Conservation (phyloP, 1,140 invertebrate species). For the Drosophila simulans region DNA sequence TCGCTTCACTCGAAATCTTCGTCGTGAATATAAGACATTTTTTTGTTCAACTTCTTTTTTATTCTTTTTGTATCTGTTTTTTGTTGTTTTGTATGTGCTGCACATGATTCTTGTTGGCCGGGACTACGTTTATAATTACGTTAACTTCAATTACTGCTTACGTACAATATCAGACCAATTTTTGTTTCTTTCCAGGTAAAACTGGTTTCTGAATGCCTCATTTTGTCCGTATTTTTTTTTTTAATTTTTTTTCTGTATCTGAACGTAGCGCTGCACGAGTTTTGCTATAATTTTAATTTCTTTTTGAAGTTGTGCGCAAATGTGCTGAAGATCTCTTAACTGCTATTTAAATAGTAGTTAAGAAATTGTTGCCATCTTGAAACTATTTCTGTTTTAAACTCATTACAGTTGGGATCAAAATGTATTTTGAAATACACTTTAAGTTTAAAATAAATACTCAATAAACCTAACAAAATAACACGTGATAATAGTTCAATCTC, state of each 20-base stretch:
- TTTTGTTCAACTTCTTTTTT: constrained; percentile 9
- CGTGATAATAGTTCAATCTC: too few relatives aligned
- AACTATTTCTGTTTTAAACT: constrained; percentile 31
- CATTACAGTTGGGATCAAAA: not conserved
- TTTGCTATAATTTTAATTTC: constrained; percentile 78
- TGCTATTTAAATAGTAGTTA: constrained; percentile 63
- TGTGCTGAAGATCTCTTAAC: constrained; percentile 48
- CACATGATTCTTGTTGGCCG: constrained; percentile 42
- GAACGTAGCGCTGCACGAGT: constrained; percentile 42
- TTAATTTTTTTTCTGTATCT: constrained; percentile 15
- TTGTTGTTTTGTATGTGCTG: constrained; percentile 19
- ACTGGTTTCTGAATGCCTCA: constrained; percentile 51
- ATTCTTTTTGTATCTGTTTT: not conserved
- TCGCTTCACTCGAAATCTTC: constrained; percentile 27
- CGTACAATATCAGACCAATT: constrained; percentile 73
- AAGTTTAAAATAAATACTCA: not conserved
- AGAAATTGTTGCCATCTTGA: constrained; percentile 57
- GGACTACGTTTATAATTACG: constrained; percentile 72
- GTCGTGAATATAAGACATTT: constrained; percentile 16
- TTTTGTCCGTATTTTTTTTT: constrained; percentile 37
- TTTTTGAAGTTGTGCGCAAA: constrained; percentile 71
- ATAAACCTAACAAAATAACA: too few relatives aligned
- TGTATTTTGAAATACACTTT: not conserved
- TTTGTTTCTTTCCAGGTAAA: constrained; percentile 51
- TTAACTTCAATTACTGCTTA: constrained; percentile 78